Base-by-base conservation (phyloP, 2,888 invertebrate species). In the Netelia fuscicornis region DNA sequence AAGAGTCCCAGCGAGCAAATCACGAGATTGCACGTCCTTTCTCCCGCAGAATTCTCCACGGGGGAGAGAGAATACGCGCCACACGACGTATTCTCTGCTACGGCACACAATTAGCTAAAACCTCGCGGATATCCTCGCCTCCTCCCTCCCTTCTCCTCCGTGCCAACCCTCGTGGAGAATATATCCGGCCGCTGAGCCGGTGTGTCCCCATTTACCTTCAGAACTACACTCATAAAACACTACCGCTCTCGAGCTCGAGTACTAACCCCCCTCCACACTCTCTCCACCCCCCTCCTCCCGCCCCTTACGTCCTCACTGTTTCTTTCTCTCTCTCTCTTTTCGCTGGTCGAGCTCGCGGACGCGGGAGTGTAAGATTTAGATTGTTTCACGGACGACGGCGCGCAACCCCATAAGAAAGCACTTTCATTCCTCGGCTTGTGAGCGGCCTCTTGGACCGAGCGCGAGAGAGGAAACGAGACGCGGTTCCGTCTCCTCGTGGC, bases 141-240 rank as follows among this genome's bases (percentile, higher is more conserved):
- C 23, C 44, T 23, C 17, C 78, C 75, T 52, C 20, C 42, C 44
- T 25, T 11, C 25, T n/a, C 13, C 42, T 62, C 37, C 37, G 6
- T 37, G 37, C 37, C 37, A 37, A 37, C 54, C 54, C 56, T 37
- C 11, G 65, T 30, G 30, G 25, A 84, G 79, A 82, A 83, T 70
- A 86, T 75, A 85, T 78, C 78, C 68, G 60, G 65, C 48, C 83
- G 68, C 80, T 72, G 64, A 56, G 79, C 68, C 62, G 56, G 67
- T 37, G 68, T 68, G 85, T 87, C 79, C 81, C 86, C 86, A 85
- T 87, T 86, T 85, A 85, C 83, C 86, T 82, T 83, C 71, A 74
- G 72, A 88, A 87, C 87, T 87, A 86, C 87, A 86, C 81, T 87
- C 88, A 84, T 89, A 87, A 89, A 89, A 86, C 81, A 88, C 83